Base-by-base conservation (phyloP, 2,888 invertebrate genomes). In the Mamestra brassicae region DNA sequence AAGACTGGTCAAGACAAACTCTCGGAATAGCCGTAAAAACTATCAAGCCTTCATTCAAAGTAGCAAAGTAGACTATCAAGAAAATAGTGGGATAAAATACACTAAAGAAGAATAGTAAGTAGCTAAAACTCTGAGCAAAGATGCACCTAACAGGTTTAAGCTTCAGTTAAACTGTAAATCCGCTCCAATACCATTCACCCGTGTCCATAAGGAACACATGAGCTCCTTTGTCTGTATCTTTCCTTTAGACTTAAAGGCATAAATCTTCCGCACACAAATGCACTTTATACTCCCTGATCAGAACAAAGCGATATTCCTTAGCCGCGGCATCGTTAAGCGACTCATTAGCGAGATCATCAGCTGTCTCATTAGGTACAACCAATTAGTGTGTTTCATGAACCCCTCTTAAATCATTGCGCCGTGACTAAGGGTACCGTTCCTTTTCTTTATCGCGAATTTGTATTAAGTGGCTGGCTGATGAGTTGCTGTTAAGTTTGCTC, bases 321-420 rank as follows among this genome's bases (percentile, higher is more conserved):
- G 74, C 70, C 52, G 26, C 67, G 52, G 80, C 81, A 82, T 84
- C 89, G 88, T 88, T 90, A 89, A 91, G 85, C 88, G 83, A 87
- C 93, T 94, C 95, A 94, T 95, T 95, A 95, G 92, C 83, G 86
- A 91, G 93, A 93, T 94, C 94, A 95, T 94, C 94, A 92, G 91
- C 89, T 93, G 93, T 93, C 95, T 95, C 94, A 93, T 95, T 95
- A 95, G 92, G 91, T 87, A 76, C 75, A 84, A 92, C 94, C 94
- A 95, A 95, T 95, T 95, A 94, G 93, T 88, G 90, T 86, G 88
- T 90, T 86, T 86, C 90, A 86, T 84, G 85, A 86, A 86, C 79
- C 81, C 83, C 84, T 84, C 82, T 90, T 90, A 90, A 90, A 90
- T 90, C 88, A 90, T 87, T 85, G 86, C 68, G 64, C 72, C 82